phyloP scores from a whole-genome alignment of 35 echinoderm and acorn worm species.

The Acanthaster planci region DNA sequence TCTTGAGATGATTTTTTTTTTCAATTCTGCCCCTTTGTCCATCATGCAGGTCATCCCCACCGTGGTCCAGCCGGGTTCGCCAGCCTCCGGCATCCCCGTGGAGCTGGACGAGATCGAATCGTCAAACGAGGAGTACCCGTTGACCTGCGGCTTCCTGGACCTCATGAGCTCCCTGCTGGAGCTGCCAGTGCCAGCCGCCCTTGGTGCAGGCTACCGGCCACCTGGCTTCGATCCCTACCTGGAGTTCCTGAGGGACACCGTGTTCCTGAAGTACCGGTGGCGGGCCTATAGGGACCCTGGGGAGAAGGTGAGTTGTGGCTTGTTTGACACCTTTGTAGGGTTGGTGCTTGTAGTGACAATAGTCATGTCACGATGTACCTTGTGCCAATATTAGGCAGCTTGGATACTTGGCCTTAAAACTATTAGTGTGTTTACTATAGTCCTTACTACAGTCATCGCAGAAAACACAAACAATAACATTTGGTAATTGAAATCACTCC shows the following conservation, averaged over 20 bases:
- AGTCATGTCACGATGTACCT: no score
- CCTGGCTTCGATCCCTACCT: constrained; percentile 97
- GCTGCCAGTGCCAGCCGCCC: constrained; percentile 62
- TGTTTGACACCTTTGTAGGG: background rate
- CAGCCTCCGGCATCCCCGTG: constrained; percentile 69
- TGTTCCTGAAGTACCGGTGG: constrained; percentile 84
- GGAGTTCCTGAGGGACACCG: constrained; percentile 81
- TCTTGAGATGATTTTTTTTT: no score
- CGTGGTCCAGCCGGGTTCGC: constrained; percentile 31
- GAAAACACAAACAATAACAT: no score
- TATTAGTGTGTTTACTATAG: no score
- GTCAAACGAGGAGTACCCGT: constrained; percentile 77
- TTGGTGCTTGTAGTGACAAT: no score
- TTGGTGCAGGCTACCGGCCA: constrained; percentile 78
- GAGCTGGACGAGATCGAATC: constrained; percentile 94
- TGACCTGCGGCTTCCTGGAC: constrained; percentile 75
- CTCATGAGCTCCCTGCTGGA: constrained; percentile 60
- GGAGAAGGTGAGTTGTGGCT: constrained; percentile 60
- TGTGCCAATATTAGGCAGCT: no score
- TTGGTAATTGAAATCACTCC: no score
- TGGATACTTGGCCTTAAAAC: no score
- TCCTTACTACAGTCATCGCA: no score
- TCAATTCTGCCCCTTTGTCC: no score
- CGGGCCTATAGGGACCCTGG: constrained; percentile 77
- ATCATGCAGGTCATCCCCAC: constrained; percentile 77